These are phyloP conservation scores for Sus cebifrons DNA, from an alignment of 2,797 vertebrate genomes.

Conservation along the genomic window DNA sequence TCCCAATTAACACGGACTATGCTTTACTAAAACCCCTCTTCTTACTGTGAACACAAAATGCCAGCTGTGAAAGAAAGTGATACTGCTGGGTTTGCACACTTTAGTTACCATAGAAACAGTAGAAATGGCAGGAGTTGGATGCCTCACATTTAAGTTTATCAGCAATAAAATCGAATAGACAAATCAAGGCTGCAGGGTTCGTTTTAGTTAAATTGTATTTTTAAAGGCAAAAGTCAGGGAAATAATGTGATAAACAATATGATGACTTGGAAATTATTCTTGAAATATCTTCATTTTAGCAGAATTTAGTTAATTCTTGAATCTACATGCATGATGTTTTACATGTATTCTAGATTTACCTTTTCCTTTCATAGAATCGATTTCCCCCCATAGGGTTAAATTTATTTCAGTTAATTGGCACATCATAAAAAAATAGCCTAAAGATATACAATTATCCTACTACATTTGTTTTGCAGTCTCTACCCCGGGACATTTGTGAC, in stretches of 20 bases:
- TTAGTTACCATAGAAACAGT: conserved; percentile 90
- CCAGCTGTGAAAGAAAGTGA: conserved; percentile 88
- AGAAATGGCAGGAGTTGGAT: conserved; percentile 86
- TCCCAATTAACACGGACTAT: conserved; percentile 80
- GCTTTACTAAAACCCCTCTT: conserved; percentile 82
- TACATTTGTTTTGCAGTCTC: conserved; percentile 60
- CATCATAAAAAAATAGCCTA: conserved; percentile 70
- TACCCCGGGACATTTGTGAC: conserved; percentile 42
- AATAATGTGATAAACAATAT: conserved; percentile 78
- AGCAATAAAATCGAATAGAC: conserved; percentile 85
- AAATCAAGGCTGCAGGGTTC: conserved; percentile 84
- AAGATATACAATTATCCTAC: not conserved
- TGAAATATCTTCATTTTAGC: conserved; percentile 70
- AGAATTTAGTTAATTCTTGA: conserved; percentile 72
- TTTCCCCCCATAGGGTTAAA: conserved; percentile 58
- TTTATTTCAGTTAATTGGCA: conserved; percentile 73
- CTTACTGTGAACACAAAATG: conserved; percentile 86
- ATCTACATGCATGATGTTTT: conserved; percentile 59
- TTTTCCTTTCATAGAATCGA: conserved; percentile 71
- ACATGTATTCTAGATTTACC: conserved; percentile 55
- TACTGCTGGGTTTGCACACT: conserved; percentile 84
- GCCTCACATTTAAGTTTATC: conserved; percentile 86
- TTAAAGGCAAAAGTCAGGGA: conserved; percentile 77
- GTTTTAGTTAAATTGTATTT: conserved; percentile 77
- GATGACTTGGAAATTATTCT: conserved; percentile 69